Evolutionary conservation across 2,888 invertebrate genomes (phyloP).

Genomic region (Drosophila meridionalis): DNA sequence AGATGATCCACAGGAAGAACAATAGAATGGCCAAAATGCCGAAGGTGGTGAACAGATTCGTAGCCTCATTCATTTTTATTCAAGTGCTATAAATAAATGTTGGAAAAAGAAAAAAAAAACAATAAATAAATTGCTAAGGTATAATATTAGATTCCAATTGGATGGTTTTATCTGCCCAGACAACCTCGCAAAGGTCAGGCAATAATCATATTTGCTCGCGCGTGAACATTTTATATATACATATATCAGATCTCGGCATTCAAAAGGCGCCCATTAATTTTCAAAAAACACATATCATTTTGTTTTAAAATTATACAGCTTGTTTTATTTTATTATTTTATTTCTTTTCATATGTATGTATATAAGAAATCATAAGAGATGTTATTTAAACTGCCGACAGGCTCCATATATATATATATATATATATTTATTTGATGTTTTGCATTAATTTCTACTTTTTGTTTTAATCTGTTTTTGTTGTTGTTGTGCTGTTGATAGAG

Average conservation of each 20-base stretch:
- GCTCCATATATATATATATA: conserved; percentile 32
- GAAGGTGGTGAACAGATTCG: conserved; percentile 89
- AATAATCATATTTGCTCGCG: conserved; percentile 50
- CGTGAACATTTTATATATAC: conserved; percentile 56
- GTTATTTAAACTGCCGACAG: conserved; percentile 29
- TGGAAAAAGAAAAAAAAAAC: neutral
- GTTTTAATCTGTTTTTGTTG: conserved; percentile 19
- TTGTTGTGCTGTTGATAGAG: conserved; percentile 32
- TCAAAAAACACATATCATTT: conserved; percentile 64
- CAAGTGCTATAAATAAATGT: conserved; percentile 40
- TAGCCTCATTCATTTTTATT: conserved; percentile 86
- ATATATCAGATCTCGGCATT: conserved; percentile 49
- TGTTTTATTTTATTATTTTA: conserved; percentile 21
- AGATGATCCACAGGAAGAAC: conserved; percentile 89
- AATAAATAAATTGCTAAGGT: conserved; percentile 18
- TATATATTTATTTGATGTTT: conserved; percentile 49
- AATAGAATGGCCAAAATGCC: conserved; percentile 89
- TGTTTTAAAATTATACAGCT: conserved; percentile 69
- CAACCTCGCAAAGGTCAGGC: conserved; percentile 41
- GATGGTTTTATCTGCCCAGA: conserved; percentile 19
- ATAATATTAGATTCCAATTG: conserved; percentile 12
- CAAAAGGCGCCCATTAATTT: conserved; percentile 66
- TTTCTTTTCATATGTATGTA: conserved; percentile 16
- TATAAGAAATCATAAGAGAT: conserved; percentile 35
- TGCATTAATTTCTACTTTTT: conserved; percentile 23